A percentile compares a stretch with the other conserved stretches of the same genome.
Evolutionary conservation across 2,797 vertebrate genomes (phyloP).

Genomic region (Thalassophryne amazonica): DNA sequence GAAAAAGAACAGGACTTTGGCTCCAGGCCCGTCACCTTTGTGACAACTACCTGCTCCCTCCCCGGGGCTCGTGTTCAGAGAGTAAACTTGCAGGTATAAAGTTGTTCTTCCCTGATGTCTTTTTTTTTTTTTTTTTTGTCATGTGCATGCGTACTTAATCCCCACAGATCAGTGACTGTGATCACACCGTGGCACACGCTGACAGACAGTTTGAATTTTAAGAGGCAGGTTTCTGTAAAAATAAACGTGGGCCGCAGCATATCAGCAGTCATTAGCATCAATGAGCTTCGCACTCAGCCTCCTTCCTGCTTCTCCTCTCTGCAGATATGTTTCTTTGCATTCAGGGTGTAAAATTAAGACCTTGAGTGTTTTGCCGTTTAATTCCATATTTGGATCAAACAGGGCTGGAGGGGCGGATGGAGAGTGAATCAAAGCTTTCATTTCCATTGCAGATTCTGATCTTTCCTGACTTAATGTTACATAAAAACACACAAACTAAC

Average conservation of each 20-base stretch:
- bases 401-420: slow-evolving; percentile 37
- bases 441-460: slow-evolving; percentile 62
- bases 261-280: slow-evolving; percentile 8
- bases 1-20: slow-evolving; percentile 38
- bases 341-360: slow-evolving; percentile 31
- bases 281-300: background rate
- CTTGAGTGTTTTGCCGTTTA: slow-evolving; percentile 24
- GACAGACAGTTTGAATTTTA: no score
- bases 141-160: no score
- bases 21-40: slow-evolving; percentile 14
- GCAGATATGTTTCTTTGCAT: slow-evolving; percentile 29
- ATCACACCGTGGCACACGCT: background rate
- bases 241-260: background rate
- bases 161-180: background rate
- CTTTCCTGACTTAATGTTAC: slow-evolving; percentile 44
- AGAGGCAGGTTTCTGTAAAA: background rate
- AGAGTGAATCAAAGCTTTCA: slow-evolving; percentile 35
- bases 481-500: slow-evolving; percentile 45
- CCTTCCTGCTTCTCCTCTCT: background rate
- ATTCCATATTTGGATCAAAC: slow-evolving; percentile 64
- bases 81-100: slow-evolving; percentile 20
- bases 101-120: no score
- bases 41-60: slow-evolving; percentile 13
- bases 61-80: background rate
- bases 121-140: no score